Evolutionary conservation across 2,113 vertebrate genomes (phyloP), one percentile per base, ranked within the genome.

Genomic region (Neofelis nebulosa): DNA sequence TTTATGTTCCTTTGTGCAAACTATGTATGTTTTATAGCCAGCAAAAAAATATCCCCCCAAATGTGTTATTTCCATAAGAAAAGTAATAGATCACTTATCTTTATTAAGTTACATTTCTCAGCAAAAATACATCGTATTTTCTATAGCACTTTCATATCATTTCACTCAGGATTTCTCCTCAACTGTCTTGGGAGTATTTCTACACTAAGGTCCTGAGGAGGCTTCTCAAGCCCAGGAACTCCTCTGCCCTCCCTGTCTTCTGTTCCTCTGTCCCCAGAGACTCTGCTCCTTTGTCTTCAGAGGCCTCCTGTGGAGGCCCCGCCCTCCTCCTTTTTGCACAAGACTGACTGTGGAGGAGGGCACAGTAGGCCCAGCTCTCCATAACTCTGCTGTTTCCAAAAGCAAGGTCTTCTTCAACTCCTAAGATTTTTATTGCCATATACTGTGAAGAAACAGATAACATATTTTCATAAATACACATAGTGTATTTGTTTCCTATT

Each of bases 111-210:
- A 41, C 21, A 76, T 78, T 78, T 91, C 27, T 73, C 21, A 89
- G 31, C 27, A 88, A 81, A 97, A 96, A 69, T 57, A 33, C 19
- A 80, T 71, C 23, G 2, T 74, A 66, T 90, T 89, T 94, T 85
- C 16, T 73, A 1, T 27, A 65, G 27, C 93, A 41, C 14, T 76
- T 88, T 65, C 29, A 83, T 63, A 83, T 71, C 55, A 45, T 90
- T 94, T 92, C 90, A 84, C 31, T 61, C 27, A 63, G 14, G 86
- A 29, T 55, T 91, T 87, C 85, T 63, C 79, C 23, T 95, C 55
- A 68, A 80, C 61, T 9, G 13, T 63, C n/a, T n/a, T 48, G 50
- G 81, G 36, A 45, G 13, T 74, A 48, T 69, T 83, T 94, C 69
- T 63, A 76, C 10, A 57, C 1, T 69, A 74, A 65, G 91, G 79